These are phyloP conservation scores for Kradibia gibbosae DNA, from an alignment of 1,140 invertebrate species.

Conservation along the genomic window DNA sequence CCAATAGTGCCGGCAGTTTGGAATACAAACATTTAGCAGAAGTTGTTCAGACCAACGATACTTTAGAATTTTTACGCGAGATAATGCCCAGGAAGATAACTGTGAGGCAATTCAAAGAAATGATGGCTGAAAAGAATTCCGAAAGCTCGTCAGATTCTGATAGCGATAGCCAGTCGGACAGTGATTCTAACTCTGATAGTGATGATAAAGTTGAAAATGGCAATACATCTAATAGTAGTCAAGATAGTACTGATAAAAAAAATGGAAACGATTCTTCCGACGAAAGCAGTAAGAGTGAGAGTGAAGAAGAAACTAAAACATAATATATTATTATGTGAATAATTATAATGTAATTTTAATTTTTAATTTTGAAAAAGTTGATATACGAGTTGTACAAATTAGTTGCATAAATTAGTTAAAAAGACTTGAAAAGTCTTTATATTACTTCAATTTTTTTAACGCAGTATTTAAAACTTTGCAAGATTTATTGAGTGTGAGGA, in stretches of 20 bases:
- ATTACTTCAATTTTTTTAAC: constrained; percentile 9
- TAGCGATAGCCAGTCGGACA: constrained; percentile 67
- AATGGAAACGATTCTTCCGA: constrained; percentile 56
- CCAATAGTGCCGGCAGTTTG: constrained; percentile 68
- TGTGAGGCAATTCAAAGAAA: constrained; percentile 77
- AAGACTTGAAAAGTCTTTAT: constrained; percentile 18
- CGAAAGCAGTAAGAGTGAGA: constrained; percentile 65
- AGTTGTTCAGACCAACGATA: constrained; percentile 78
- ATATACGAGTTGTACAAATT: constrained; percentile 32
- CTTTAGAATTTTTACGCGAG: constrained; percentile 79
- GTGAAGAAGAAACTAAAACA: constrained; percentile 60
- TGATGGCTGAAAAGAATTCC: constrained; percentile 76
- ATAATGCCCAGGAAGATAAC: constrained; percentile 83
- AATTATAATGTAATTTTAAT: constrained; percentile 1
- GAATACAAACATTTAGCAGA: constrained; percentile 82
- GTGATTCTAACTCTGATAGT: constrained; percentile 64
- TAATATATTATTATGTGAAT: no score
- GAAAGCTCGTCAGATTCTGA: constrained; percentile 69
- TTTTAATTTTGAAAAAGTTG: constrained; percentile 2
- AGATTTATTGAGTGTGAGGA: background rate
- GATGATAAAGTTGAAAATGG: constrained; percentile 62
- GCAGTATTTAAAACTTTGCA: background rate
- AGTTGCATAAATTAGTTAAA: no score
- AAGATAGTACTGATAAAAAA: constrained; percentile 54
- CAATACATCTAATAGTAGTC: constrained; percentile 58